Conservation (phyloP, 1,140 invertebrate genomes). For the Trichonephila clavata region DNA sequence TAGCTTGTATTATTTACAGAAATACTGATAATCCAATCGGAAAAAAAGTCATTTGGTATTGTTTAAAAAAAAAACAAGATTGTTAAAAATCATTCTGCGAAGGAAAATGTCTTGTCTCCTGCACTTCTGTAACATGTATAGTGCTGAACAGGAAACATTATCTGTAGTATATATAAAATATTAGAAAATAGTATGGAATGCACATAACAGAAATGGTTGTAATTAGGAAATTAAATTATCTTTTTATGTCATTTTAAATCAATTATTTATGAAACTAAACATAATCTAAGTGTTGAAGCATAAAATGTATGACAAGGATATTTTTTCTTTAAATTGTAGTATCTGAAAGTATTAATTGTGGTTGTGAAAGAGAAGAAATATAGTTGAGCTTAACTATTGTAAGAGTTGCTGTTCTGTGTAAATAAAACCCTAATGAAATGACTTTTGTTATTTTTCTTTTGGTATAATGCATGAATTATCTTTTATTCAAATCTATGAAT, state of each 20-base stretch:
- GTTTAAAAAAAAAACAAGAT: neutral
- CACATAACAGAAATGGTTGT: neutral
- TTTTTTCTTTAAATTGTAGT: neutral
- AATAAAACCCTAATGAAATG: slow-evolving; percentile 23
- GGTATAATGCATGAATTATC: too few species aligned
- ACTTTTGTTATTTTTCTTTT: neutral
- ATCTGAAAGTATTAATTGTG: neutral
- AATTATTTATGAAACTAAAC: neutral
- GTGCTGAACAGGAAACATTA: neutral
- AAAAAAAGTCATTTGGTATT: neutral
- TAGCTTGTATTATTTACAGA: neutral
- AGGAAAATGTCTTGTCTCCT: neutral
- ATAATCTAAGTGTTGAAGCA: neutral
- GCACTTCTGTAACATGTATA: neutral
- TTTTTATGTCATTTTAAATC: neutral
- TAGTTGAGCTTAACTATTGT: slow-evolving; percentile 45
- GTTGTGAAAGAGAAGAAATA: slow-evolving; percentile 26
- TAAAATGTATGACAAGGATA: neutral
- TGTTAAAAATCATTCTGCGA: neutral
- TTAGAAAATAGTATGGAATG: slow-evolving; percentile 8
- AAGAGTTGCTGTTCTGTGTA: slow-evolving; percentile 36
- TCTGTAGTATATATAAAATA: neutral
- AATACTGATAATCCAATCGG: neutral
- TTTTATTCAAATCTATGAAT: too few species aligned
- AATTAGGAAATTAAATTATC: neutral